Percentiles rank a stretch among this genome's conserved stretches.
Evolutionary conservation across 2,888 invertebrate genomes (phyloP).

Genomic region (Nebria brevicollis): DNA sequence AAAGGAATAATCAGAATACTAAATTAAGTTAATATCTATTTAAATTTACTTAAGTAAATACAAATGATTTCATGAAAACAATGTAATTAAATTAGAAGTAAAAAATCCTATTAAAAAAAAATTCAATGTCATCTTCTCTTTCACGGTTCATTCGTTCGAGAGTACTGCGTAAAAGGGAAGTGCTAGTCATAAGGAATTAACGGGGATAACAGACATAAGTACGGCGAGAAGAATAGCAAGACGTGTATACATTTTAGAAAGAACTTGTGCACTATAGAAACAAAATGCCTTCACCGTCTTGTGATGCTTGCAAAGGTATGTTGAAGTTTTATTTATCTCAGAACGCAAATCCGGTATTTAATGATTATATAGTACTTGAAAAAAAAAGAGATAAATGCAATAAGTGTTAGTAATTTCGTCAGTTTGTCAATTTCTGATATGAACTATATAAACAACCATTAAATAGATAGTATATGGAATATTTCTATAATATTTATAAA

Average conservation of each 20-base stretch:
- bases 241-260: not conserved
- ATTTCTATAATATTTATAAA: not conserved
- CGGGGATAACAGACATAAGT: not conserved
- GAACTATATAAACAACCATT: constrained; percentile 9
- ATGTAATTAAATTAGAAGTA: not conserved
- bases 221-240: constrained; percentile 28
- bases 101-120: not conserved
- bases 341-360: no score
- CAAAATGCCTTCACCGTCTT: constrained; percentile 67
- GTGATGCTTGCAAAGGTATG: constrained; percentile 69
- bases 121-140: not conserved
- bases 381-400: not conserved
- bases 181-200: not conserved
- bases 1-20: no score
- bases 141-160: not conserved
- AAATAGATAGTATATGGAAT: not conserved
- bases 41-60: no score
- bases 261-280: not conserved
- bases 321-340: constrained; percentile 11
- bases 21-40: no score
- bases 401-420: not conserved
- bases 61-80: no score
- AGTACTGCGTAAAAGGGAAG: not conserved
- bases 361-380: not conserved
- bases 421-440: constrained; percentile 18